A percentile compares a stretch with the other conserved stretches of the same genome.
Conservation (phyloP, 2,888 invertebrate species). For the Epiblema foenella region DNA sequence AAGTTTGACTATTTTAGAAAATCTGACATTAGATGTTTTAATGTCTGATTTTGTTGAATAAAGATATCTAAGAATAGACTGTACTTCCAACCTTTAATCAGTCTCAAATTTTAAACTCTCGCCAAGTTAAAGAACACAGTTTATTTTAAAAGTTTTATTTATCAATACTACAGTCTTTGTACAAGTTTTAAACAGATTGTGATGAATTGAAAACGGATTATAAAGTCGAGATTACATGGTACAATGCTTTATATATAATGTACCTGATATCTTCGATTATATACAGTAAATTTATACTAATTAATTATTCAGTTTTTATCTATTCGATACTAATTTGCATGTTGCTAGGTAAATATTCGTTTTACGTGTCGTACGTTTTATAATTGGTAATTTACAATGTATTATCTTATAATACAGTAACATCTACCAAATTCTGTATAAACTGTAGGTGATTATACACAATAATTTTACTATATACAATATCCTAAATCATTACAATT, state of each 20-base stretch:
- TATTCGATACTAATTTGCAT: constrained; percentile 50
- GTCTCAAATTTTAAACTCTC: neutral
- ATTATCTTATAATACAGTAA: constrained; percentile 52
- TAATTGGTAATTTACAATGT: constrained; percentile 45
- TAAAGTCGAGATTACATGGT: constrained; percentile 59
- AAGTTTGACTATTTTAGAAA: too few species aligned
- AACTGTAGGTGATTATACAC: constrained; percentile 59
- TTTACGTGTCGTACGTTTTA: constrained; percentile 50
- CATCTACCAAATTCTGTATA: constrained; percentile 50
- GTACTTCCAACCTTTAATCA: neutral
- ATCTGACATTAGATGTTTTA: too few species aligned
- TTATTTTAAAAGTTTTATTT: constrained; percentile 72
- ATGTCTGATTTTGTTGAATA: too few species aligned
- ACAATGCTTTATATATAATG: constrained; percentile 58
- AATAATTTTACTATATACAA: constrained; percentile 44
- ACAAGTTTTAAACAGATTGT: constrained; percentile 67
- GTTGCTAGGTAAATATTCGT: constrained; percentile 55
- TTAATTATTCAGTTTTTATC: constrained; percentile 36
- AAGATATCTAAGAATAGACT: too few species aligned
- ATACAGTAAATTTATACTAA: constrained; percentile 36
- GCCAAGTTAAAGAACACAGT: constrained; percentile 38
- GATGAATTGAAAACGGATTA: constrained; percentile 66
- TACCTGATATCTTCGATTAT: constrained; percentile 61
- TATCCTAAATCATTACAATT: constrained; percentile 33
- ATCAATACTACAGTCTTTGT: constrained; percentile 76